phyloP scores from a whole-genome alignment of 1,140 invertebrate genomes.

The Pararge aegeria region DNA sequence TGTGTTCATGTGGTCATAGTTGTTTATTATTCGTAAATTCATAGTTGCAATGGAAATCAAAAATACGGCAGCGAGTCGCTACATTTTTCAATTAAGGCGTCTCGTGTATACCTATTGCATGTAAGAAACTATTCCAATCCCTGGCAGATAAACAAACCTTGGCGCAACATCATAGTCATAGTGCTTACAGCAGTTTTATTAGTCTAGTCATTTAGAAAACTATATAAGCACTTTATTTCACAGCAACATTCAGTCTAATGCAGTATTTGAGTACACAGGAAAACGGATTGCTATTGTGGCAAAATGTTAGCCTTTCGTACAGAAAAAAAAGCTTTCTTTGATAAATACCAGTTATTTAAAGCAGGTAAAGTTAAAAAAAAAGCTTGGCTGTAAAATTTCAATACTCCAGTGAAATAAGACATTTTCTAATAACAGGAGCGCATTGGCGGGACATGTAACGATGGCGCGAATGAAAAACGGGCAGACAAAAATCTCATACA shows the following conservation, averaged over 20 bases:
- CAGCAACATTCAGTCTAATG: too few species aligned
- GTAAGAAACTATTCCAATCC: slow-evolving; percentile 59
- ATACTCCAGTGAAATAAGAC: too few species aligned
- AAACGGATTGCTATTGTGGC: too few species aligned
- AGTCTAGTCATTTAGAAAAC: not conserved
- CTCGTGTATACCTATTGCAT: slow-evolving; percentile 67
- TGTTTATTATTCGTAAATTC: slow-evolving; percentile 36
- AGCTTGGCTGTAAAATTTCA: too few species aligned
- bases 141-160: not conserved
- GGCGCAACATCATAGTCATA: slow-evolving; percentile 28
- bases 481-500: slow-evolving; percentile 64
- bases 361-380: too few species aligned
- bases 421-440: too few species aligned
- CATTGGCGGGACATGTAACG: too few species aligned
- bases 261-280: too few species aligned
- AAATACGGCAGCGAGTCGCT: slow-evolving; percentile 32
- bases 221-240: not conserved
- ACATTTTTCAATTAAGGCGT: slow-evolving; percentile 59
- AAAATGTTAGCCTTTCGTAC: too few species aligned
- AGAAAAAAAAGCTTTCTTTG: too few species aligned
- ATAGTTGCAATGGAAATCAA: slow-evolving; percentile 24
- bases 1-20: too few species aligned
- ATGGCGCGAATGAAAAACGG: slow-evolving; percentile 35
- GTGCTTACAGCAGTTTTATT: not conserved
- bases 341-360: too few species aligned